Conservation (phyloP, 2,113 vertebrate species). For the Mesocricetus auratus region DNA sequence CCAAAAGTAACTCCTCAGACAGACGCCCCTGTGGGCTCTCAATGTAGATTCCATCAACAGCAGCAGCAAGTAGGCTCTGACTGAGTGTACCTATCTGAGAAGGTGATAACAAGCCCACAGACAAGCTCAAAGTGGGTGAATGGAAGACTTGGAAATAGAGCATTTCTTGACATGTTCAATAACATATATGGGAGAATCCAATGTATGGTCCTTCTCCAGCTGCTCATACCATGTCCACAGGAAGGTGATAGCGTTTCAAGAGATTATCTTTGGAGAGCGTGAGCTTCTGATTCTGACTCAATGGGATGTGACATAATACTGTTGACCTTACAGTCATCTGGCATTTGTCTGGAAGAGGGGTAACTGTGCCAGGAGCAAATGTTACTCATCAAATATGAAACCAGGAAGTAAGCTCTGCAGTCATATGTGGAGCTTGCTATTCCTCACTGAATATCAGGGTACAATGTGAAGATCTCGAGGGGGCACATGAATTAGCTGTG, state of each 20-base stretch:
- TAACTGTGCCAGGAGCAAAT: neutral
- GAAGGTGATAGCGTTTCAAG: neutral
- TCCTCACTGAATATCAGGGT: neutral
- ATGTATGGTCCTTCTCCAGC: neutral
- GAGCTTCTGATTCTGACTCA: conserved; percentile 54
- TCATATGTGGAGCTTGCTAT: neutral
- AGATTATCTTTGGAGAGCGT: conserved; percentile 35
- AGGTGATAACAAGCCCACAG: neutral
- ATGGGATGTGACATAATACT: conserved; percentile 26
- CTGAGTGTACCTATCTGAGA: neutral
- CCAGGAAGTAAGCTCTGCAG: neutral
- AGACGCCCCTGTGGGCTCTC: neutral
- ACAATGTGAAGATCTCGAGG: neutral
- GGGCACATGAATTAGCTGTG: neutral
- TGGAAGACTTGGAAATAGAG: neutral
- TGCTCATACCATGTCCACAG: neutral
- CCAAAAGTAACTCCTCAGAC: neutral
- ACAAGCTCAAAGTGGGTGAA: neutral
- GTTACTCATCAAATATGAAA: conserved; percentile 20
- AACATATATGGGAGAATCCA: neutral
- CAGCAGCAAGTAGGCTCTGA: neutral
- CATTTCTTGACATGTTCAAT: neutral
- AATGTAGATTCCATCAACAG: neutral
- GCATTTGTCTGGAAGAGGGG: neutral
- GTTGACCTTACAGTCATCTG: neutral